phyloP scores from a whole-genome alignment of 2,888 invertebrate species.

The Periphyllus acericola region DNA sequence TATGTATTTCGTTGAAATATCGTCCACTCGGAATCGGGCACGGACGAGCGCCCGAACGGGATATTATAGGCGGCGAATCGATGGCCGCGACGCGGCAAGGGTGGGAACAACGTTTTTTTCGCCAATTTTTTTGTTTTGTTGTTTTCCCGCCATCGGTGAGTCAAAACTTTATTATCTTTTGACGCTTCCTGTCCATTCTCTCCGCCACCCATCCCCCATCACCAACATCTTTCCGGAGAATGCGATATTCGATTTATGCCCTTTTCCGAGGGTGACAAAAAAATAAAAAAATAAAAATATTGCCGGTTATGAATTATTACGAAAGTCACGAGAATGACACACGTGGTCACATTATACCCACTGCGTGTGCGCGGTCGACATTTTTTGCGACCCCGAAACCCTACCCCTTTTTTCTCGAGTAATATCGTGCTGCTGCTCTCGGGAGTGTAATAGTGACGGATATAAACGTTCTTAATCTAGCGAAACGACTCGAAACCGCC shows the following conservation, averaged over 20 bases:
- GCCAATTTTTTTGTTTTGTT: constrained; percentile 4
- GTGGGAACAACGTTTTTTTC: too few species aligned
- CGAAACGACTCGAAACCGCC: constrained; percentile 30
- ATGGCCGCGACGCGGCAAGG: neutral
- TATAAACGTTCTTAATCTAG: constrained; percentile 40
- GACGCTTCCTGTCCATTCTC: neutral
- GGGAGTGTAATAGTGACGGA: neutral
- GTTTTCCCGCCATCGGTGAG: neutral
- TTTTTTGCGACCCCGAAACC: neutral
- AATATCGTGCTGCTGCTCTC: neutral
- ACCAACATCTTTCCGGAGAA: neutral
- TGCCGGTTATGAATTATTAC: neutral
- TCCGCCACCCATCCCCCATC: neutral
- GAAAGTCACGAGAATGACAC: neutral
- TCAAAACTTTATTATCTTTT: neutral
- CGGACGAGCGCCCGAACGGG: too few species aligned
- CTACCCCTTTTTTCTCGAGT: neutral
- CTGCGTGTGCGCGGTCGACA: too few species aligned
- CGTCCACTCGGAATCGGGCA: neutral
- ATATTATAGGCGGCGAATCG: neutral
- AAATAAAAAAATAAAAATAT: constrained; percentile 15
- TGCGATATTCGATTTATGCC: constrained; percentile 1
- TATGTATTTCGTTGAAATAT: too few species aligned
- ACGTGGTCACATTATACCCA: neutral
- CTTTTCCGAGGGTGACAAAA: neutral